These are phyloP conservation scores for Drosophila kikkawai DNA, from an alignment of 1,140 invertebrate species.

Conservation along the genomic window DNA sequence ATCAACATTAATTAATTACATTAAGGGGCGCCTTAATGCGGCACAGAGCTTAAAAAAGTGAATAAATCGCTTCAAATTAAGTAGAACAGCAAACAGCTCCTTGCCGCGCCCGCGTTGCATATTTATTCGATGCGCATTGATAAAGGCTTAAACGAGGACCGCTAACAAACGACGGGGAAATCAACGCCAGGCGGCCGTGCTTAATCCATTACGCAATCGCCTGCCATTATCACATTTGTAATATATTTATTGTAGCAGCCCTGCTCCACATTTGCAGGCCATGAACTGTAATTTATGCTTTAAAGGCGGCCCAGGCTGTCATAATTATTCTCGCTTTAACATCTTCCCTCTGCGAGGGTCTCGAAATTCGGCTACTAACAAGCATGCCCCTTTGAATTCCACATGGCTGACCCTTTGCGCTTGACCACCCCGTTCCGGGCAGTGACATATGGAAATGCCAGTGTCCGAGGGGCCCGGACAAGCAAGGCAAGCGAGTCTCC, in stretches of 20 bases:
- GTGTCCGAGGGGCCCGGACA: constrained; percentile 21
- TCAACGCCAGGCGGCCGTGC: constrained; percentile 16
- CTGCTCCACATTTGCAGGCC: constrained; percentile 6
- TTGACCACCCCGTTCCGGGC: constrained; percentile 57
- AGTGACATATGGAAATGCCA: constrained; percentile 73
- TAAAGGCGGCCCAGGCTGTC: background rate
- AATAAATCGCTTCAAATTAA: constrained; percentile 75
- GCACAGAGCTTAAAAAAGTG: constrained; percentile 46
- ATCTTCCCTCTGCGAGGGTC: constrained; percentile 23
- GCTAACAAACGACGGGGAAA: constrained; percentile 55
- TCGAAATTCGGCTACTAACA: constrained; percentile 62
- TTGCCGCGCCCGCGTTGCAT: constrained; percentile 25
- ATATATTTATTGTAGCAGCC: constrained; percentile 66
- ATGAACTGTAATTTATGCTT: constrained; percentile 27
- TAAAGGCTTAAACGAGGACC: constrained; percentile 69
- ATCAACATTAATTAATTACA: constrained; percentile 57
- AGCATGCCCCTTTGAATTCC: constrained; percentile 63
- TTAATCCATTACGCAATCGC: constrained; percentile 78
- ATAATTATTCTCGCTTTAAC: constrained; percentile 19
- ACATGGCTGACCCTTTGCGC: constrained; percentile 66
- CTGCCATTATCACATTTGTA: constrained; percentile 73
- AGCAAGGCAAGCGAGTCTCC: constrained; percentile 50
- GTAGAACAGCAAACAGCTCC: constrained; percentile 65
- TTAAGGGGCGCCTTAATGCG: constrained; percentile 15
- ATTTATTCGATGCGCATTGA: constrained; percentile 58